Conservation (phyloP, 1,140 invertebrate species). For the Heterodera carotae region DNA sequence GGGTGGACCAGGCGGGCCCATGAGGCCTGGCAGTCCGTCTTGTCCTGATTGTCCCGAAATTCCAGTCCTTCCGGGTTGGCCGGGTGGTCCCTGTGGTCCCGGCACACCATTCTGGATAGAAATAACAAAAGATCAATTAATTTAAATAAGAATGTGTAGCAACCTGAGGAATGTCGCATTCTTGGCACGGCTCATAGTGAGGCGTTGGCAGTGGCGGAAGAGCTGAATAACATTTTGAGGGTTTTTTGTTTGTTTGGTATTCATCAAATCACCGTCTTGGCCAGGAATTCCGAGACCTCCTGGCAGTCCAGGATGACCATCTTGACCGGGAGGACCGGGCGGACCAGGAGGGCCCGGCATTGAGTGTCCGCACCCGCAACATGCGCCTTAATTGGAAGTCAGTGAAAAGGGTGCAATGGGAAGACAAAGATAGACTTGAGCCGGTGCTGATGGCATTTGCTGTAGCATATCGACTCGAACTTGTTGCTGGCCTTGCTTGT, state of each 20-base stretch:
- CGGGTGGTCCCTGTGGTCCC: constrained; percentile 19
- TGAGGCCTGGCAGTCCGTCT: constrained; percentile 19
- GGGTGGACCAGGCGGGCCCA: constrained; percentile 29
- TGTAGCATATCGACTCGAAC: neutral
- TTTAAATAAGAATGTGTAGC: neutral
- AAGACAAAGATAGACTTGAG: neutral
- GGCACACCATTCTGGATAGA: constrained; percentile 1
- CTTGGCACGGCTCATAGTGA: constrained; percentile 20
- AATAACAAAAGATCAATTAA: neutral
- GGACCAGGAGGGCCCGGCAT: constrained; percentile 20
- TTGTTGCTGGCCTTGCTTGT: neutral
- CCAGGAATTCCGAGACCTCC: constrained; percentile 5
- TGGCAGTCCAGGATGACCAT: constrained; percentile 5
- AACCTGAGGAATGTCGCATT: constrained; percentile 13
- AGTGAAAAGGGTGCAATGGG: neutral
- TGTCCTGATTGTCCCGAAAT: constrained; percentile 11
- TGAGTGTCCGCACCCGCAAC: constrained; percentile 19
- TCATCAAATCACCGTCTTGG: constrained; percentile 3
- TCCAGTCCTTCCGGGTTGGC: constrained; percentile 19
- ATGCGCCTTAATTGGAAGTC: neutral
- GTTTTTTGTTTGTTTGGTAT: neutral
- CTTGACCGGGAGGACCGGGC: constrained; percentile 5
- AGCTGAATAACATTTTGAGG: neutral
- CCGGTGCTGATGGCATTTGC: neutral
- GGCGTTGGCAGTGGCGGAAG: constrained; percentile 13